Base-by-base conservation (phyloP, 2,797 vertebrate genomes). In the Champsocephalus gunnari region DNA sequence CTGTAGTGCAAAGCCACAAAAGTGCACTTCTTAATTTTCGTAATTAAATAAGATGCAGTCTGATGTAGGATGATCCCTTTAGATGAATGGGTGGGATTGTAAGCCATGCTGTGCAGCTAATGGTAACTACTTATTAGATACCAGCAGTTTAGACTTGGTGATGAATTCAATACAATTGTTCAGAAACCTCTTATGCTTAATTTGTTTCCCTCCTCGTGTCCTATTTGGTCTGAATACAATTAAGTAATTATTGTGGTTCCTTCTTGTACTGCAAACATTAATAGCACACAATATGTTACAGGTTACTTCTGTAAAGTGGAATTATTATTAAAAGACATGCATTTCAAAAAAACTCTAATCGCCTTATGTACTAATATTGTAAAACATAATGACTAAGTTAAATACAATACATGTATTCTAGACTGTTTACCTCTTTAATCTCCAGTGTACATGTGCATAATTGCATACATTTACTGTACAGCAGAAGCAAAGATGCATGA, bases 1-100 rank as follows among this genome's bases (percentile, higher is more conserved):
- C 80, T 82, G 67, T 43, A 12, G 53, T 58, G 32, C 66, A 90
- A 79, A 90, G 83, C 74, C 80, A 72, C 83, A 70, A 56, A 17
- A 28, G 70, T 66, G 47, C 70, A 19, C 67, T 74, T 76, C 56
- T 73, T 89, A 64, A 91, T 91, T 87, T 77, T 66, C 57, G 77
- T 86, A 87, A 92, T 91, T 86, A 79, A 89, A 92, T 86, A 82
- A 79, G 49, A 62, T 72, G 41, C 74, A 68, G 50, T 76, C 64
- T 83, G 66, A 84, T 68, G 41, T 59, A 71, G 76, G 64, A 62
- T 56, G 81, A 89, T 77, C 80, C 75, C 71, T 65, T 3, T 12
- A 34, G 57, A 60, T 57, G 49, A 77, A 72, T 70, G 57, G 59
- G 32, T 73, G 59, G 59, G 53, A 50, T 63, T 70, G 54, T 81